Conservation (phyloP, 1,140 invertebrate species). For the Leptinotarsa texana region DNA sequence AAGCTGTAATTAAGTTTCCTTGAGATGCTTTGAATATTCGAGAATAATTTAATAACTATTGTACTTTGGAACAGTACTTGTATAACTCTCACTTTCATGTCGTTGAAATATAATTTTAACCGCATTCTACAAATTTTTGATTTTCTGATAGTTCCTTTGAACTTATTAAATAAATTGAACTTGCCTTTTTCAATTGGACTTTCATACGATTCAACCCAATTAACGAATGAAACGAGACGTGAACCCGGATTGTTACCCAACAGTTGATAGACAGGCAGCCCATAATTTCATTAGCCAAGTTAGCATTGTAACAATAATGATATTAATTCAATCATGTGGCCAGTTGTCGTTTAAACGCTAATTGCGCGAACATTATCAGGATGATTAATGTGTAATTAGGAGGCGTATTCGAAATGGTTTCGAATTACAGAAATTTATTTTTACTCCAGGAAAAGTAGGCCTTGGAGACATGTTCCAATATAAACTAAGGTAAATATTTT, state of each 20-base stretch:
- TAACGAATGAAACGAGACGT: background rate
- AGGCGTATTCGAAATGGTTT: background rate
- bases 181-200: no score
- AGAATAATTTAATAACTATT: no score
- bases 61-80: no score
- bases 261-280: background rate
- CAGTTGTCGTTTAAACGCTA: background rate
- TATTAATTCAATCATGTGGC: conserved; percentile 1
- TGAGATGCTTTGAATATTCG: no score
- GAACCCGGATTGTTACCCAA: background rate
- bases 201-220: background rate
- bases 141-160: no score
- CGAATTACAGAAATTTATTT: background rate
- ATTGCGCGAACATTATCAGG: background rate
- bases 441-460: background rate
- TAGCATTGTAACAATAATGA: background rate
- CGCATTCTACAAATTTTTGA: no score
- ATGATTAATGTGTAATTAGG: background rate
- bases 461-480: no score
- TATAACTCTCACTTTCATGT: no score
- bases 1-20: no score
- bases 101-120: no score
- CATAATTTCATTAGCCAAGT: background rate
- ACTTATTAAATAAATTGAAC: no score
- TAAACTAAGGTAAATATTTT: no score